Conservation (phyloP, 2,113 vertebrate genomes). For the Caranx melampygus region DNA sequence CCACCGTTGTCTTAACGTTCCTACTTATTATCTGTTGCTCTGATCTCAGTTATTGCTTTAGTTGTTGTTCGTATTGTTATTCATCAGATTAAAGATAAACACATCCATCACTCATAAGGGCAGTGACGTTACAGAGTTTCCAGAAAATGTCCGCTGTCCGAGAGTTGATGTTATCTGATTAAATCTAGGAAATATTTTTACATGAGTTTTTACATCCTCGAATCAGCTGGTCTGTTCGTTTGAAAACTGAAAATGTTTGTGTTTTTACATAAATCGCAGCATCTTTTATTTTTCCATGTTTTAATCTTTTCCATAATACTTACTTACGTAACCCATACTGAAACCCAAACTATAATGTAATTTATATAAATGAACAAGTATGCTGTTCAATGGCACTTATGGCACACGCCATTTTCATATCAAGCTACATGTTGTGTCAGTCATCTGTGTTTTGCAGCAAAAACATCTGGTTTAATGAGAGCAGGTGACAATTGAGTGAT, state of each 20-base stretch:
- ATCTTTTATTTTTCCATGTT: not conserved
- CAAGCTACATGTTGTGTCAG: no score
- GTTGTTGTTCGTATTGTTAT: not conserved
- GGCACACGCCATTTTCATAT: not conserved
- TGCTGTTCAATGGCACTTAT: no score
- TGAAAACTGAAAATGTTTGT: not conserved
- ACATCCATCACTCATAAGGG: not conserved
- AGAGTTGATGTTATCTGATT: slow-evolving; percentile 14
- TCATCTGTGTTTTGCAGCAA: not conserved
- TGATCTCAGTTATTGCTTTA: slow-evolving; percentile 5
- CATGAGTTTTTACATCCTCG: slow-evolving; percentile 7
- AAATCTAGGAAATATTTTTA: slow-evolving; percentile 3
- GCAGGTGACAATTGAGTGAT: slow-evolving; percentile 27
- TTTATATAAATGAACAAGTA: no score
- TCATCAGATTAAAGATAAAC: slow-evolving; percentile 11
- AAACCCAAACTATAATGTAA: not conserved
- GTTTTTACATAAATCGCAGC: not conserved
- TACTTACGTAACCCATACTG: not conserved
- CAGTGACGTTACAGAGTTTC: slow-evolving; percentile 48
- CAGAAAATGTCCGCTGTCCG: not conserved
- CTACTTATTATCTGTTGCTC: not conserved
- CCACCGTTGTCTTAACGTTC: not conserved
- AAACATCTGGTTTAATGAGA: slow-evolving; percentile 55
- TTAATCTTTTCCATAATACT: not conserved
- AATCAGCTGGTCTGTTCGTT: slow-evolving; percentile 10